Base-by-base conservation (phyloP, 1,140 invertebrate species). In the Vollenhovia emeryi region DNA sequence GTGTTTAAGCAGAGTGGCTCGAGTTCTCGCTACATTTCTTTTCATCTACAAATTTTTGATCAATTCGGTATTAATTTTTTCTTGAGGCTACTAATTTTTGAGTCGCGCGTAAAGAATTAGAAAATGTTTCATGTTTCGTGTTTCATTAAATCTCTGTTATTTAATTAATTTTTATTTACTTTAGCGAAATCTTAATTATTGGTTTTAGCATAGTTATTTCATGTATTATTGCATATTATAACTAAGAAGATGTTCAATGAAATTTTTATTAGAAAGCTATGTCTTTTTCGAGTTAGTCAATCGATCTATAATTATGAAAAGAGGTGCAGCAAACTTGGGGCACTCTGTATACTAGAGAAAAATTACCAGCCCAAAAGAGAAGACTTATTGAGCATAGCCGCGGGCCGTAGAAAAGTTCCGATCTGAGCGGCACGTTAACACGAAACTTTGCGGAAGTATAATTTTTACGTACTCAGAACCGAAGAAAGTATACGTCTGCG, bases 321-420 rank as follows among this genome's bases (percentile, higher is more conserved):
- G 9, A 79, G 18, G 24, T 52, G 43, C 43, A 33, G 30, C 8
- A 33, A 55, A 66, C n/a, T 52, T 68, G 5, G 7, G 15, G 13
- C 76, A 68, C 30, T 64, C 60, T 27, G 48, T 79, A 62, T 55
- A 76, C 85, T 57, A 57, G 73, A 80, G n/a, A 85, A 82, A 89
- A 88, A 88, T 89, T 88, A 88, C 87, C 55, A 83, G 48, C 45
- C n/a, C 30, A 88, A 71, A 88, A 64, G 33, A 55, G n/a, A 71
- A 68, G 87, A 88, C 76, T 86, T 89, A 89, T 89, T 50, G 87
- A 89, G 76, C 84, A 85, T 86, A 74, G 84, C 87, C 87, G 52
- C 30, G 21, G 76, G 76, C 71, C 27, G 57, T 45, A 82, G 75
- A 60, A 86, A 88, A 86, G 84, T 88, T 88, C 21, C 57, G 71